A percentile compares a stretch with the other conserved stretches of the same genome.
Conservation (phyloP, 2,113 vertebrate genomes). For the Eclectus roratus region DNA sequence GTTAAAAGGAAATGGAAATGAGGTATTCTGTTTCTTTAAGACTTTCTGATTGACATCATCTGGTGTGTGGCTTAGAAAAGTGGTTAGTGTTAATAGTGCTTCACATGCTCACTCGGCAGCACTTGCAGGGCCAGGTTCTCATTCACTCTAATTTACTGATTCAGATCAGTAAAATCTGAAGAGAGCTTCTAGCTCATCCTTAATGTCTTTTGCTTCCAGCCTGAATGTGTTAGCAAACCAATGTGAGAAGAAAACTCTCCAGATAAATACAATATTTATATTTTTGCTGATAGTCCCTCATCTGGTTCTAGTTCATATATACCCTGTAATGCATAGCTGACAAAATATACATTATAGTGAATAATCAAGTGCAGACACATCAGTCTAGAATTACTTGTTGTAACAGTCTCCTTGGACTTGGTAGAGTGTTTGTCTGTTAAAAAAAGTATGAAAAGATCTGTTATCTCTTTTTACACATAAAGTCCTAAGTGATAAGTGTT, state of each 20-base stretch:
- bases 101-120: neutral
- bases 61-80: neutral
- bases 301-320: neutral
- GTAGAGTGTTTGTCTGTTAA: neutral
- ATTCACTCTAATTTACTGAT: neutral
- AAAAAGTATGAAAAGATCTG: neutral
- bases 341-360: conserved; percentile 4
- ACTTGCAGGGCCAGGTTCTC: neutral
- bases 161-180: neutral
- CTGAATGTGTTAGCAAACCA: neutral
- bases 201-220: neutral
- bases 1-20: neutral
- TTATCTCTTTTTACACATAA: conserved; percentile 19
- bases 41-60: neutral
- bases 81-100: neutral
- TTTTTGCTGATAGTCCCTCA: neutral
- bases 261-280: neutral
- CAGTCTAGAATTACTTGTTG: neutral
- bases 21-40: neutral
- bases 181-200: neutral
- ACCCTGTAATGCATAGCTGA: neutral
- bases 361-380: neutral
- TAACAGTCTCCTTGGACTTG: neutral
- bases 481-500: neutral
- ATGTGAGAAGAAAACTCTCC: neutral